phyloP scores from a whole-genome alignment of 2,113 vertebrate species.

The Pygathrix nemaeus region DNA sequence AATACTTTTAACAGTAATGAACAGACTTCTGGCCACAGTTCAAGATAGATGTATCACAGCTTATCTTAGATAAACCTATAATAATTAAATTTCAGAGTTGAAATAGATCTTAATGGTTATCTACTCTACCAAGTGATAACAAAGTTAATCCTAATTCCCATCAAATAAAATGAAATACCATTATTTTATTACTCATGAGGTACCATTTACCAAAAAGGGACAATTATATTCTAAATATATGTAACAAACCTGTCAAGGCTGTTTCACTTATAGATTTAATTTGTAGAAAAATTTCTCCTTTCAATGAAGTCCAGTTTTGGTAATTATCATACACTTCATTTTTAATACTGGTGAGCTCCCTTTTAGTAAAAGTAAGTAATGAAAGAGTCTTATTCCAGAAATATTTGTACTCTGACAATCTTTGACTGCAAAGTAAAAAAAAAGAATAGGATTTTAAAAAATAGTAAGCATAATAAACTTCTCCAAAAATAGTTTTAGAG shows the following conservation, averaged over 20 bases:
- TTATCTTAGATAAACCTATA: neutral
- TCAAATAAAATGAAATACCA: slow-evolving; percentile 1
- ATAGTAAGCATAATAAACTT: slow-evolving; percentile 12
- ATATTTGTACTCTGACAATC: slow-evolving; percentile 79
- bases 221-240: neutral
- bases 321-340: slow-evolving; percentile 84
- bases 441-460: slow-evolving; percentile 35
- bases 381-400: slow-evolving; percentile 82
- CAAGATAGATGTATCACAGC: neutral
- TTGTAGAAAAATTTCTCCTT: slow-evolving; percentile 82
- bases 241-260: slow-evolving; percentile 82
- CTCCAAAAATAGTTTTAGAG: slow-evolving; percentile 21
- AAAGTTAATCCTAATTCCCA: neutral
- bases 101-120: neutral
- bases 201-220: neutral
- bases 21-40: neutral
- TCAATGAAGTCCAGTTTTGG: slow-evolving; percentile 84
- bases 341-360: slow-evolving; percentile 84
- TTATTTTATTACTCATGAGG: slow-evolving; percentile 5
- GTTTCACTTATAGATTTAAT: slow-evolving; percentile 81
- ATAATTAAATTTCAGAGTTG: neutral
- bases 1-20: slow-evolving; percentile 8
- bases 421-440: slow-evolving; percentile 82
- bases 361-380: slow-evolving; percentile 81
- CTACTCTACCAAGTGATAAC: neutral